These are phyloP conservation scores for Palaemon carinicauda DNA, from an alignment of 1,140 invertebrate genomes.

Conservation along the genomic window DNA sequence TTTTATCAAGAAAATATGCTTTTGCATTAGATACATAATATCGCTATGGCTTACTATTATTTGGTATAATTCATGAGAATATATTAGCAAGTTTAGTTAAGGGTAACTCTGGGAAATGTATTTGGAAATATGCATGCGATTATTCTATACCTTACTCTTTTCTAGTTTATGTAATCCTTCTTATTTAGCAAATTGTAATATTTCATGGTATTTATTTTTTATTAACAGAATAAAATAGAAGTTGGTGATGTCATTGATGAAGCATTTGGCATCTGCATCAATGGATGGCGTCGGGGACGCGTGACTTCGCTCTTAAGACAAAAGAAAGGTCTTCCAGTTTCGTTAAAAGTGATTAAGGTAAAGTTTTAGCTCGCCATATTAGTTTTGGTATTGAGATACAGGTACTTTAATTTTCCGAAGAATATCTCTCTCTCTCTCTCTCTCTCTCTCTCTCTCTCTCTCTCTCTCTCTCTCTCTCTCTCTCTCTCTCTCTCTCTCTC, in stretches of 20 bases:
- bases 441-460: neutral
- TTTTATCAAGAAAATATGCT: no score
- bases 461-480: neutral
- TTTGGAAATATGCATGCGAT: neutral
- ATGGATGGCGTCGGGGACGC: conserved; percentile 66
- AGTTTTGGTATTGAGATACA: no score
- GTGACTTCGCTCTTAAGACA: conserved; percentile 68
- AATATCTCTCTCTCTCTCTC: conserved; percentile 52
- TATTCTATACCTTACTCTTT: neutral
- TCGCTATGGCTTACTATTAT: no score
- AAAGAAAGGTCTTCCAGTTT: conserved; percentile 67
- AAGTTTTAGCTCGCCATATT: conserved; percentile 62
- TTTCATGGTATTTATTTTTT: conserved; percentile 34
- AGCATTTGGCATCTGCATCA: conserved; percentile 69
- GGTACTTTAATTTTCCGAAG: no score
- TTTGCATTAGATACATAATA: no score
- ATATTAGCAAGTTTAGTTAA: no score
- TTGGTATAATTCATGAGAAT: no score
- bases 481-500: no score
- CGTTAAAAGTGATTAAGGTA: conserved; percentile 71
- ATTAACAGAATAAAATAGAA: conserved; percentile 69
- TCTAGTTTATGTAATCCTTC: neutral
- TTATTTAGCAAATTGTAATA: neutral
- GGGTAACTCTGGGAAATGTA: no score
- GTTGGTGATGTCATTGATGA: conserved; percentile 74